Percentiles rank a stretch among this genome's conserved stretches.
phyloP scores from a whole-genome alignment of 2,888 invertebrate genomes.

The Nycteola revayana region DNA sequence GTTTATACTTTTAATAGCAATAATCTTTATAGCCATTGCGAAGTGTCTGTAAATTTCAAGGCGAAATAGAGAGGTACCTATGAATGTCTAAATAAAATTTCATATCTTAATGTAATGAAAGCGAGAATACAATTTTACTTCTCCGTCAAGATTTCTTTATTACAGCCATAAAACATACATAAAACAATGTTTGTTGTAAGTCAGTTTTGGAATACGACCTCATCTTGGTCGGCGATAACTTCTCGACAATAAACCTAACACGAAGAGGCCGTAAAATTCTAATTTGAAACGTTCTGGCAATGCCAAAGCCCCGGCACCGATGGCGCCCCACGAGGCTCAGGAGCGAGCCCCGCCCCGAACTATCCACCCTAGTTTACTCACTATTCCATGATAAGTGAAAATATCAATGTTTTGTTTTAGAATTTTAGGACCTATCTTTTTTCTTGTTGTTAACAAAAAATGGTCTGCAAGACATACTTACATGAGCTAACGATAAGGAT shows the following conservation, averaged over 20 bases:
- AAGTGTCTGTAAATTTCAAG: no score
- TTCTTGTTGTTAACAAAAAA: no score
- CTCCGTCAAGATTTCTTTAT: slow-evolving; percentile 57
- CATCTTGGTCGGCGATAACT: slow-evolving; percentile 76
- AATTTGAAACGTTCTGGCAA: slow-evolving; percentile 62
- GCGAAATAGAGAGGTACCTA: no score
- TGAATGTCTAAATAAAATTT: no score
- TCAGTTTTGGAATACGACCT: slow-evolving; percentile 77
- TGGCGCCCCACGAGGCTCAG: slow-evolving; percentile 33
- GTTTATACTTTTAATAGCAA: no score
- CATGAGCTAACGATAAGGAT: no score
- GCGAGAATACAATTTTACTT: slow-evolving; percentile 37
- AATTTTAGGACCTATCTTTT: no score
- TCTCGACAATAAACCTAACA: slow-evolving; percentile 77
- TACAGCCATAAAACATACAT: slow-evolving; percentile 67
- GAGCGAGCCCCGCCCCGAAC: slow-evolving; percentile 14
- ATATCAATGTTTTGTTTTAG: no score
- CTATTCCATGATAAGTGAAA: no score
- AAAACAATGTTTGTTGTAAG: slow-evolving; percentile 75
- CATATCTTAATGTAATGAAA: slow-evolving; percentile 3
- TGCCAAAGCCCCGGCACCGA: slow-evolving; percentile 26
- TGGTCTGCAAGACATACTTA: no score
- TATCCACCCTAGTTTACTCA: no score
- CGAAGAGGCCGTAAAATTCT: slow-evolving; percentile 79
- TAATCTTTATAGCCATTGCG: no score